These are phyloP conservation scores for Dioctria linearis DNA, from an alignment of 2,888 invertebrate genomes.

Conservation along the genomic window DNA sequence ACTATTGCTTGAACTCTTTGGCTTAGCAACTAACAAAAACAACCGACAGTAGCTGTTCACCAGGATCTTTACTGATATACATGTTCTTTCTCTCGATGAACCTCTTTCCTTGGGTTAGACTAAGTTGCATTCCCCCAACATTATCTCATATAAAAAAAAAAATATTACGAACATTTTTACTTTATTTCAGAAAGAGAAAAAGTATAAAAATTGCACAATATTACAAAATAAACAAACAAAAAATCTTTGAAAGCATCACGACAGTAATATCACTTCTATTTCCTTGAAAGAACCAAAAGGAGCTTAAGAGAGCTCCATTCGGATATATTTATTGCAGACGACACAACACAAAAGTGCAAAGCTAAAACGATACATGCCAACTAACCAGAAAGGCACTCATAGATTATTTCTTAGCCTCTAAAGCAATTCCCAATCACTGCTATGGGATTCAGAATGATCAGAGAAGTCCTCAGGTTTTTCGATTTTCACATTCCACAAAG, in stretches of 20 bases:
- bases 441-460: slow-evolving; percentile 62
- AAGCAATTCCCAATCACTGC: slow-evolving; percentile 69
- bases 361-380: background rate
- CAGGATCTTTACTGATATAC: too few species aligned
- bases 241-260: slow-evolving; percentile 24
- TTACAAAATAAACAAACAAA: slow-evolving; percentile 22
- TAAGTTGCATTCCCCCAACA: too few species aligned
- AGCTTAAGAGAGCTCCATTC: background rate
- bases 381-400: background rate
- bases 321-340: background rate
- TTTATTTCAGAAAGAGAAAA: slow-evolving; percentile 8
- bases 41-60: too few species aligned
- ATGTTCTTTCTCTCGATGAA: too few species aligned
- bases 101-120: too few species aligned
- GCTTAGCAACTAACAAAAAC: too few species aligned
- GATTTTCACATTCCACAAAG: slow-evolving; percentile 75
- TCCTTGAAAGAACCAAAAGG: background rate
- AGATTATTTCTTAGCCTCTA: background rate
- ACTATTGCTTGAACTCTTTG: too few species aligned
- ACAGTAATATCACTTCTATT: slow-evolving; percentile 32
- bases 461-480: slow-evolving; percentile 64
- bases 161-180: slow-evolving; percentile 10
- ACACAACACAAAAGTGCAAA: background rate
- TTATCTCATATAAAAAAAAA: background rate
- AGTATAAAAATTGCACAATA: slow-evolving; percentile 6